phyloP scores from a whole-genome alignment of 2,113 vertebrate species.

The Eonycteris spelaea region DNA sequence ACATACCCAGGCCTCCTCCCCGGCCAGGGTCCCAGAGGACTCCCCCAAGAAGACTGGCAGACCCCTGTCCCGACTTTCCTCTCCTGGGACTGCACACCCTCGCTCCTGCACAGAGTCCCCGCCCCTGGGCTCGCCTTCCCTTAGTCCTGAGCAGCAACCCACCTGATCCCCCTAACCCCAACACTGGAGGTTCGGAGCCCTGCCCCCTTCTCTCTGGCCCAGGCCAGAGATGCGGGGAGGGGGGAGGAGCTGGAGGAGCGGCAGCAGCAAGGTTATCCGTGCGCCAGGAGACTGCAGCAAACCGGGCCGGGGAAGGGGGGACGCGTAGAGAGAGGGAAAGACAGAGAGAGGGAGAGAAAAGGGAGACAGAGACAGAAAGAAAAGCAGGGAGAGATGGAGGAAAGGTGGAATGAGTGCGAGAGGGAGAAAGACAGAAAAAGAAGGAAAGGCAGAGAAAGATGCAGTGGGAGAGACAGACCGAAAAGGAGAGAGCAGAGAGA shows the following conservation, averaged over 20 bases:
- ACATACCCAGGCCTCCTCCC: neutral
- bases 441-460: neutral
- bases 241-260: neutral
- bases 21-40: neutral
- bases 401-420: neutral
- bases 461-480: neutral
- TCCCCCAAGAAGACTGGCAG: too few species aligned
- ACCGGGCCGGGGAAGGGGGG: neutral
- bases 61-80: neutral
- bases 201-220: neutral
- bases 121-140: neutral
- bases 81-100: neutral
- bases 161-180: neutral
- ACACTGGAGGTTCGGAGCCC: neutral
- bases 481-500: neutral
- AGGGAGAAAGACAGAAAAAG: neutral
- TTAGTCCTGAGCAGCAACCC: neutral
- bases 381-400: neutral
- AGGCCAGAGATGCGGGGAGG: neutral
- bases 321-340: neutral
- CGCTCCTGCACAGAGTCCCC: neutral
- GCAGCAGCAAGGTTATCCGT: constrained; percentile 65
- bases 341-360: neutral
- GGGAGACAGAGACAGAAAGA: neutral
- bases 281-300: constrained; percentile 77